Evolutionary conservation across 1,140 invertebrate species (phyloP).

Genomic region (Pseudomyrmex pallidus): DNA sequence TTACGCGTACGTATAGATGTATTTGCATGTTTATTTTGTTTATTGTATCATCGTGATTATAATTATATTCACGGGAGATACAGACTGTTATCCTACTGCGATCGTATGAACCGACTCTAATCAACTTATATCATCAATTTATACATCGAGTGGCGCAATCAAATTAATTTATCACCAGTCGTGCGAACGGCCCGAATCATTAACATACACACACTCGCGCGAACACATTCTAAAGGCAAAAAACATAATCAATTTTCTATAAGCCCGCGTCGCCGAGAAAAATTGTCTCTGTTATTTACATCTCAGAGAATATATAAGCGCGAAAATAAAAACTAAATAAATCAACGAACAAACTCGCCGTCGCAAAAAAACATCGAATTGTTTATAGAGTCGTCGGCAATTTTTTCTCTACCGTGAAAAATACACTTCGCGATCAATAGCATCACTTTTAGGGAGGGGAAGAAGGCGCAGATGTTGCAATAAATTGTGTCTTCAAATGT

Average conservation of each 20-base stretch:
- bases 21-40: constrained; percentile 15
- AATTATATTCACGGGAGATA: neutral
- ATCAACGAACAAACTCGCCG: too few relatives aligned
- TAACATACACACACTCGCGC: neutral
- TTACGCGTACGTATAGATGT: too few relatives aligned
- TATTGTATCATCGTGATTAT: neutral
- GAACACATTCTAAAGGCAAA: neutral
- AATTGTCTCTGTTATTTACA: neutral
- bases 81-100: neutral
- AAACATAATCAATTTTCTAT: neutral
- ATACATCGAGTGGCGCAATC: neutral
- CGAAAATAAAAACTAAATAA: too few relatives aligned
- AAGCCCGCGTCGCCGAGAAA: neutral
- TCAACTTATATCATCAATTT: neutral
- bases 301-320: too few relatives aligned
- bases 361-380: too few relatives aligned
- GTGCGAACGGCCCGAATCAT: neutral
- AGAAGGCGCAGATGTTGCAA: too few relatives aligned
- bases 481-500: neutral
- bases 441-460: neutral
- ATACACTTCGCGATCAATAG: too few relatives aligned
- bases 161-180: constrained; percentile 23
- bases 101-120: too few relatives aligned
- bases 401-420: neutral
- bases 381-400: too few relatives aligned